Evolutionary conservation across 2,797 vertebrate genomes (phyloP), one percentile per base, ranked within the genome.

Genomic region (Bovichtus variegatus): DNA sequence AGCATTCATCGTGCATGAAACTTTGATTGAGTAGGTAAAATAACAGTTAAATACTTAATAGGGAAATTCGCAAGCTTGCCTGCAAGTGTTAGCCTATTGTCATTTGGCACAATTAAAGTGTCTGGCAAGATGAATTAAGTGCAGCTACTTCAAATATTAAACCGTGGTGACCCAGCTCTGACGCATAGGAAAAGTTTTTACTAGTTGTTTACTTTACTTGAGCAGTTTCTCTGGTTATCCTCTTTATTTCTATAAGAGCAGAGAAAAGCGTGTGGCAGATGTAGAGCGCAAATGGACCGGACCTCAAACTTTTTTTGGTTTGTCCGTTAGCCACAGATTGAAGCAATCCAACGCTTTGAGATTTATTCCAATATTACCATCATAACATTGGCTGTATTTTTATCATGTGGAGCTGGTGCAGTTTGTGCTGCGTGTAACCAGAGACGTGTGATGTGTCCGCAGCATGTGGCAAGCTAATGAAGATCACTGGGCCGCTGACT

Each of bases 401-500:
- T 77, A 57, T 74, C 57, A 16, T 67, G 78, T 65, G 59, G 51
- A 69, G 46, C n/a, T 15, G 43, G 15, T 73, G 68, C 19, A 4
- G 27, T 36, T 36, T 59, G 63, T 54, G 50, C 29, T 53, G 41
- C 64, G 15, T 83, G 25, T 82, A 66, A 84, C 61, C 41, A 31
- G 21, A 78, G 55, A 41, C 76, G 75, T 83, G 73, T 87, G 78
- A 70, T 87, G 81, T 89, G 19, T 93, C 96, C 94, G 66, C 94
- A 99, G 98, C 98, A 5, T 99, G 98, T 75, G 98, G 98, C 23
- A 99, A 97, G 90, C 55, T 99, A 92, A 99, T 99, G 98, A 98
- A 99, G 96, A 99, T 99, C 94, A 97, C 96, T 47, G 97, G 97
- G 44, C 98, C 98, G 8, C 87, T 96, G 89, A 99, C 98, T 46